phyloP scores from a whole-genome alignment of 2,888 invertebrate genomes.

The Tetragonisca angustula region DNA sequence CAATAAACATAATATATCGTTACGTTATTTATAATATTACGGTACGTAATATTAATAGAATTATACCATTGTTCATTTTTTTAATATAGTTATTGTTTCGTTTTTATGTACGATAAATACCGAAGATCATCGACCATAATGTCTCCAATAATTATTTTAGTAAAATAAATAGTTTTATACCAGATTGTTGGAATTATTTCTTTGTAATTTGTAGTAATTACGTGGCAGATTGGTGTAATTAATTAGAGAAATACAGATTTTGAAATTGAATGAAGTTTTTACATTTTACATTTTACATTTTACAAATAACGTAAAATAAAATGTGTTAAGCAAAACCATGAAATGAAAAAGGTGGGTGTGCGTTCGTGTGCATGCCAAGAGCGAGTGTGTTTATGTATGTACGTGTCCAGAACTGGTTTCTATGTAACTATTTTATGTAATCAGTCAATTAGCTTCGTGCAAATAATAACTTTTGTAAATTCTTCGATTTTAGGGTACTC shows the following conservation, averaged over 20 bases:
- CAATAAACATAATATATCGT: not conserved
- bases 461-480: conserved; percentile 1
- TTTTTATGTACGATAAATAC: not conserved
- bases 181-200: not conserved
- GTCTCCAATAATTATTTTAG: not conserved
- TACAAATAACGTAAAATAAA: not conserved
- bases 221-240: too few species aligned
- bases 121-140: not conserved
- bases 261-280: not conserved
- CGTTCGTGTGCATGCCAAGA: not conserved
- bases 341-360: not conserved
- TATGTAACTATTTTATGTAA: not conserved
- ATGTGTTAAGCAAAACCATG: too few species aligned
- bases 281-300: not conserved
- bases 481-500: not conserved
- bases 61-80: not conserved
- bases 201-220: not conserved
- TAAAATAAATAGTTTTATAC: not conserved
- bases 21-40: conserved; percentile 4
- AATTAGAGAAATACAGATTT: not conserved
- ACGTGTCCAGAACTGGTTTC: not conserved
- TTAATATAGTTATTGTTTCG: not conserved
- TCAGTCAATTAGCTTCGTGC: not conserved
- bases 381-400: not conserved
- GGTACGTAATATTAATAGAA: not conserved